These are phyloP conservation scores for Acanthopagrus latus DNA, from an alignment of 2,797 vertebrate species.

Conservation along the genomic window DNA sequence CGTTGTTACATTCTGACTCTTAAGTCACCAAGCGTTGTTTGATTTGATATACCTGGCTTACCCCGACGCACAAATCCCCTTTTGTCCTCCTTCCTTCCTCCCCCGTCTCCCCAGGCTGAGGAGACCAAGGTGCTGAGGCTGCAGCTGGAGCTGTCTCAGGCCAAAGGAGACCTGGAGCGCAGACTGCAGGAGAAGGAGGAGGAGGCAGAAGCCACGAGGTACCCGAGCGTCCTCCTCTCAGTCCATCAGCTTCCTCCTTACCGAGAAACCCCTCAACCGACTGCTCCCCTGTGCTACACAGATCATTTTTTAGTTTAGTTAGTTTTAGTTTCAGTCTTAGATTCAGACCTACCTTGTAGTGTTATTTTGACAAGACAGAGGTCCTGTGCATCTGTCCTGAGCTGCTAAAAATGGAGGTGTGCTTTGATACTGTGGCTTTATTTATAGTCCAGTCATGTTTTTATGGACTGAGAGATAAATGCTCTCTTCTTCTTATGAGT, in stretches of 20 bases:
- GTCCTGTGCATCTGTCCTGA: neutral
- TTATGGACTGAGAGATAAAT: neutral
- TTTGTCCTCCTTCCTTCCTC: neutral
- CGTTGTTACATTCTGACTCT: neutral
- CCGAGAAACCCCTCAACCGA: neutral
- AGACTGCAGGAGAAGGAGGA: slow-evolving; percentile 89
- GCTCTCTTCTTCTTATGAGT: neutral
- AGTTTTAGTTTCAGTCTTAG: too few relatives aligned
- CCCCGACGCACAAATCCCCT: neutral
- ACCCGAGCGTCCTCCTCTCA: slow-evolving; percentile 8
- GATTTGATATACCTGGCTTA: neutral
- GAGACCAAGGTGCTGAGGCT: slow-evolving; percentile 88
- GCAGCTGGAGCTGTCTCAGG: slow-evolving; percentile 88
- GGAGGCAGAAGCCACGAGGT: slow-evolving; percentile 85
- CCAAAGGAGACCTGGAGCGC: slow-evolving; percentile 85
- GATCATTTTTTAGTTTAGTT: too few relatives aligned
- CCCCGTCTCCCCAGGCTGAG: slow-evolving; percentile 78
- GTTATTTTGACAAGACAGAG: too few relatives aligned
- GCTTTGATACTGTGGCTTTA: neutral
- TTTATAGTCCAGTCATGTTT: neutral
- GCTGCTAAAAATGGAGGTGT: neutral
- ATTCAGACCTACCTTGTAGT: neutral
- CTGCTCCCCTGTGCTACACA: neutral
- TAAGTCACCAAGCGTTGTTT: neutral
- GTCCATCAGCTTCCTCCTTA: neutral